Evolutionary conservation across 1,140 invertebrate genomes (phyloP).

Genomic region (Matsumurasca onukii): DNA sequence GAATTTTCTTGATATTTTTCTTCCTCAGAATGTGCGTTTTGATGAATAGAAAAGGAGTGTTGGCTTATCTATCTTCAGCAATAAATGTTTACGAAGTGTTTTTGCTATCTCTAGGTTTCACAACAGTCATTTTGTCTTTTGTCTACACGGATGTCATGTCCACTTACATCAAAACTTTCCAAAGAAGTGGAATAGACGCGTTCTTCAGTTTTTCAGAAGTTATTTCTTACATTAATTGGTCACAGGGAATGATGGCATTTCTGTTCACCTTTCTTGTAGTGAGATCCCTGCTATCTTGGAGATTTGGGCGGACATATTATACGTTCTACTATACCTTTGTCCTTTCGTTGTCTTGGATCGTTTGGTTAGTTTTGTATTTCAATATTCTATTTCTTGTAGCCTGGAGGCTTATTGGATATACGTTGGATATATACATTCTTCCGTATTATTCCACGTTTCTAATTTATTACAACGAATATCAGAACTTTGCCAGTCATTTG

Average conservation of each 20-base stretch:
- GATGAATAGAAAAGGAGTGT: slow-evolving; percentile 3
- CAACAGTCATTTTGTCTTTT: not conserved
- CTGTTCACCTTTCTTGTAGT: not conserved
- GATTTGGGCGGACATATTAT: not conserved
- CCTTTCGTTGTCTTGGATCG: not conserved
- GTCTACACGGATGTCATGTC: not conserved
- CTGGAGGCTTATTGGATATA: not conserved
- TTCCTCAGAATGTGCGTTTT: not conserved
- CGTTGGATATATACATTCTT: not conserved
- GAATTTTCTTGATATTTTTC: not conserved
- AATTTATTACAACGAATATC: too few relatives aligned
- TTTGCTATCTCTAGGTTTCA: not conserved
- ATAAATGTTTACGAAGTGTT: not conserved
- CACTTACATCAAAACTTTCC: not conserved
- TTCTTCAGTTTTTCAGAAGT: slow-evolving; percentile 14
- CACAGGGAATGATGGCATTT: not conserved
- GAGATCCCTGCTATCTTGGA: not conserved
- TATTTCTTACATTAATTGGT: not conserved
- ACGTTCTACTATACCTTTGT: not conserved
- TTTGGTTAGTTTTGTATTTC: not conserved
- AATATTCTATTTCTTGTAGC: not conserved
- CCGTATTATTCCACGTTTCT: not conserved
- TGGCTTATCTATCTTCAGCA: not conserved
- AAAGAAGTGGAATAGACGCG: not conserved
- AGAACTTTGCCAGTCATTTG: too few relatives aligned